Evolutionary conservation across 2,888 invertebrate species (phyloP).

Genomic region (Celastrina argiolus): DNA sequence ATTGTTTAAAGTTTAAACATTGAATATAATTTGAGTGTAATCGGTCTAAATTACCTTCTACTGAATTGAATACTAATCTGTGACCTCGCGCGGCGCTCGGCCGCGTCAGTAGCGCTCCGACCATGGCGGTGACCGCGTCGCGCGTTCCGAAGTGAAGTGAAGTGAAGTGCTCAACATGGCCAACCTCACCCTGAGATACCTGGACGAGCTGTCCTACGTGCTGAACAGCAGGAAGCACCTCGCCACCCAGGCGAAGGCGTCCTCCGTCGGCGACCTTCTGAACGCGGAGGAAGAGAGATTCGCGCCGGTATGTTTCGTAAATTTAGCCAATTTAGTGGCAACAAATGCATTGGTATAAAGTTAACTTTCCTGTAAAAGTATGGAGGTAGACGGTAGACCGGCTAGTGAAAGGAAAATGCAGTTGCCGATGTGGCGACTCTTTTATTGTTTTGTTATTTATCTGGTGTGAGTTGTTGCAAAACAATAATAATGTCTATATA

Average conservation of each 20-base stretch:
- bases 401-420: not conserved
- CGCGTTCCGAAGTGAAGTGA: slow-evolving; percentile 46
- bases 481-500: not conserved
- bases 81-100: slow-evolving; percentile 34
- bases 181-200: slow-evolving; percentile 68
- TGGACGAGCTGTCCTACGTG: slow-evolving; percentile 73
- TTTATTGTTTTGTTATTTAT: not conserved
- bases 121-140: slow-evolving; percentile 44
- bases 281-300: slow-evolving; percentile 66
- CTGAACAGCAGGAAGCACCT: slow-evolving; percentile 65
- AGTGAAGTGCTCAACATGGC: slow-evolving; percentile 52
- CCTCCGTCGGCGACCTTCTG: slow-evolving; percentile 71
- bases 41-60: slow-evolving; percentile 25
- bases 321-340: slow-evolving; percentile 14
- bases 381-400: not conserved
- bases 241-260: slow-evolving; percentile 65
- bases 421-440: not conserved
- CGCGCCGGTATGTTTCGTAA: slow-evolving; percentile 52
- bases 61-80: slow-evolving; percentile 36
- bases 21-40: slow-evolving; percentile 14
- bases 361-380: not conserved
- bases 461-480: not conserved
- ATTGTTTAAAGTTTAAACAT: not conserved
- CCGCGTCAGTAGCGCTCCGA: slow-evolving; percentile 45
- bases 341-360: not conserved